Conservation (phyloP, 1,140 invertebrate genomes). For the Heliconius eleuchia region DNA sequence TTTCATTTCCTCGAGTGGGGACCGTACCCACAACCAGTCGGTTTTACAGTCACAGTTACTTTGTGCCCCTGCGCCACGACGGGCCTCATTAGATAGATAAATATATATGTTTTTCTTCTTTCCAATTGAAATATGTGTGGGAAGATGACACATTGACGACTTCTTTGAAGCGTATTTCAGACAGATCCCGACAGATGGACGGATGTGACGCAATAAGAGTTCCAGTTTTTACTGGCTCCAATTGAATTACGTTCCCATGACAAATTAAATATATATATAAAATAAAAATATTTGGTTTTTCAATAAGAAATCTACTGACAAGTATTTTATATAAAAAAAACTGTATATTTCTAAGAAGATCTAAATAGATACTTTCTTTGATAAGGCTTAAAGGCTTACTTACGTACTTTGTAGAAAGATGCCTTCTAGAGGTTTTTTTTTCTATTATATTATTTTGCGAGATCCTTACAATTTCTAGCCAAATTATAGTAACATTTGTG, state of each 20-base stretch:
- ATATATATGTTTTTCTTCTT: not conserved
- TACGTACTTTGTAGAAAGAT: not conserved
- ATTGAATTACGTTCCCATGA: not conserved
- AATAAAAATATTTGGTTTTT: not conserved
- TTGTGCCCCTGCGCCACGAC: no score
- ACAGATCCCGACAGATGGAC: constrained; percentile 2
- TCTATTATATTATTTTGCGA: not conserved
- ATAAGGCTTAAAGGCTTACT: constrained; percentile 9
- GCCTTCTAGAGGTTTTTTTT: not conserved
- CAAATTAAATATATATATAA: not conserved
- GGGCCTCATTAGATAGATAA: no score
- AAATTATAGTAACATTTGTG: not conserved
- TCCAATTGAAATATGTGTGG: not conserved
- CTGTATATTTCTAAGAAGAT: constrained; percentile 1
- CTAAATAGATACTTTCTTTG: constrained; percentile 17
- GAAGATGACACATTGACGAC: constrained; percentile 2
- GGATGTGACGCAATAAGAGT: not conserved
- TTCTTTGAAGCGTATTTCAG: not conserved
- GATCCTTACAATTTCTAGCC: not conserved
- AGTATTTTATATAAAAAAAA: constrained; percentile 2
- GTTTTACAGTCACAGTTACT: no score
- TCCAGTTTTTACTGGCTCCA: not conserved
- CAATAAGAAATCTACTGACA: not conserved
- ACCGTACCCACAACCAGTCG: no score
- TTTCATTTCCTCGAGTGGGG: no score